phyloP scores from a whole-genome alignment of 2,888 invertebrate genomes.

The Petrophora chlorosata region DNA sequence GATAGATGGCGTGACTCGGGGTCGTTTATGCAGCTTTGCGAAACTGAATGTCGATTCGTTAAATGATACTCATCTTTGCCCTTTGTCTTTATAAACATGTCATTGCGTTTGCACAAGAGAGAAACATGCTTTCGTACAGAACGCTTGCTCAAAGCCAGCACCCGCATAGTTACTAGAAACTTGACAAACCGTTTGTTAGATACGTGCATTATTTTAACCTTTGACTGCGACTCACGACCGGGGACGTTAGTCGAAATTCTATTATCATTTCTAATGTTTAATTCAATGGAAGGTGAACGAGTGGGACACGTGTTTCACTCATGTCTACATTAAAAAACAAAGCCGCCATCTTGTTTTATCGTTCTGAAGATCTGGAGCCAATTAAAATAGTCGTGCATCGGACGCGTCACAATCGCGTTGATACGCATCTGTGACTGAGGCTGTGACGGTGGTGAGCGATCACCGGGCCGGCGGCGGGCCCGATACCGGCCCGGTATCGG shows the following conservation, averaged over 20 bases:
- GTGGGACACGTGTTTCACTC: conserved; percentile 65
- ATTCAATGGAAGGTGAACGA: conserved; percentile 40
- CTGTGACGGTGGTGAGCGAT: conserved; percentile 75
- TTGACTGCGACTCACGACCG: conserved; percentile 43
- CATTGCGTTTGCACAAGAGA: conserved; percentile 65
- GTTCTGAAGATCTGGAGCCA: conserved; percentile 73
- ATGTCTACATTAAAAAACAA: conserved; percentile 69
- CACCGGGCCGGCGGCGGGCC: no score
- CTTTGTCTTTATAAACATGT: conserved; percentile 82
- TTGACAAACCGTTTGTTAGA: conserved; percentile 51
- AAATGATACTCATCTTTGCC: conserved; percentile 79
- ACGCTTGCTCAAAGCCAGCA: conserved; percentile 46
- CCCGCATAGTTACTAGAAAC: conserved; percentile 69
- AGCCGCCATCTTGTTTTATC: conserved; percentile 76
- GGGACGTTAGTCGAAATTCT: background rate
- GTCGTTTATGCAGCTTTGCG: conserved; percentile 76
- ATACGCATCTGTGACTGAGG: conserved; percentile 64
- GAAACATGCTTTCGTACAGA: conserved; percentile 60
- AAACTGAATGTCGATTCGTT: conserved; percentile 79
- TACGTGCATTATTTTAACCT: conserved; percentile 47
- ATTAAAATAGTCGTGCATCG: conserved; percentile 83
- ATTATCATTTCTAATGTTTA: conserved; percentile 22
- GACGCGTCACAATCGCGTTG: conserved; percentile 75
- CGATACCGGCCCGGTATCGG: no score
- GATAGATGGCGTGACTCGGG: conserved; percentile 82